Percentiles rank a stretch among this genome's conserved stretches.
These are phyloP conservation scores for Callaeas wilsoni DNA, from an alignment of 2,113 vertebrate genomes.

Conservation along the genomic window DNA sequence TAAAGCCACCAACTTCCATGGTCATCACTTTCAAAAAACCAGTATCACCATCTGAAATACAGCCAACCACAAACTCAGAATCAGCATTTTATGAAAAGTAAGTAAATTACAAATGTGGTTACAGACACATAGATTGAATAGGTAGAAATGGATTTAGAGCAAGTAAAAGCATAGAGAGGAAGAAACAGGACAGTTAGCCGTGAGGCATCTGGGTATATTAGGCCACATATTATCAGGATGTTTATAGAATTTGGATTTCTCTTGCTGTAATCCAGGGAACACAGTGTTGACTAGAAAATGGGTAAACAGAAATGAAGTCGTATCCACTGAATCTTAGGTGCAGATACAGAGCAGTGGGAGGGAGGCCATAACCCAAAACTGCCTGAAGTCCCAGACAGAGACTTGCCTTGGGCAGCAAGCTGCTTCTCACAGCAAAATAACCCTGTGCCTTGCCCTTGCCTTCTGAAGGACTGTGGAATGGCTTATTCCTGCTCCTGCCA, in stretches of 20 bases:
- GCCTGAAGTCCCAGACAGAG: not conserved
- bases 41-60: not conserved
- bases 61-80: not conserved
- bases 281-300: not conserved
- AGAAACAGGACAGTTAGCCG: not conserved
- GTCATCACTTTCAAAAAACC: not conserved
- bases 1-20: not conserved
- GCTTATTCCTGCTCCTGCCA: not conserved
- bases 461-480: not conserved
- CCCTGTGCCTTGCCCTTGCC: not conserved
- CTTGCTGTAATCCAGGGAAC: not conserved
- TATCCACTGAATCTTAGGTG: not conserved
- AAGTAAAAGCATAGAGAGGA: not conserved
- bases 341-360: not conserved
- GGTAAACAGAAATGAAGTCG: not conserved
- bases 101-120: not conserved
- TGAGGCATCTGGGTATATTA: not conserved
- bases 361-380: not conserved
- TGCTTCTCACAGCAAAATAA: not conserved
- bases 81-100: not conserved
- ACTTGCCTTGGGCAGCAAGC: not conserved
- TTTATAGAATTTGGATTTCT: not conserved
- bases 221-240: not conserved
- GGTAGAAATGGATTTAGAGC: not conserved
- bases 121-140: not conserved